Evolutionary conservation across 1,140 invertebrate species (phyloP), one percentile per base, ranked within the genome.

Genomic region (Aphelinus certus): DNA sequence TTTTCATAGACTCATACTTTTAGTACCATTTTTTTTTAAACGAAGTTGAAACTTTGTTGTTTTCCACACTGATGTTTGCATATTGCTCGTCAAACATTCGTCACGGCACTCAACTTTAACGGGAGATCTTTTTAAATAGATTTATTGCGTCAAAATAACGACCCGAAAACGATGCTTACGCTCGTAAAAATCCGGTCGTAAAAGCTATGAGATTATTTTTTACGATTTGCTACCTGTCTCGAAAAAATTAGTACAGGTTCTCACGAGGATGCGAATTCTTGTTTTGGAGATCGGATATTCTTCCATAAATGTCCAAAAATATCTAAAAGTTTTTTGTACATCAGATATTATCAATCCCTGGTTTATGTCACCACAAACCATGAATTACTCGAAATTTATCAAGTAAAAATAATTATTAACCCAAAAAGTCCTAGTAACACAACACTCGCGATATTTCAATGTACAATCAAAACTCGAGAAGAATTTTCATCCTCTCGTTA

Each of bases 241-340:
- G 67, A 56, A 71, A 60, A 71, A 75, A 75, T 61, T 61, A 70
- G 68, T 61, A 75, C 73, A 75, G 62, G 73, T 70, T 71, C 66
- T 53, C 60, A 43, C 9, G 57, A 58, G 57, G 64, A 62, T 62
- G 42, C 42, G 57, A 47, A 10, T 61, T 62, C 26, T 57, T 57
- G 48, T 64, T 67, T 58, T 55, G 7, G 45, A 42, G 49, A 53
- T 60, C 45, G 45, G 61, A 68, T 9, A 26, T 26, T 26, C 26
- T 26, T 26, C 26, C 26, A 26, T 26, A 26, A 26, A 26, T 26
- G 26, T 26, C 26, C 0, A 26, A 26, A 26, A 26, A 26, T 26
- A 26, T 26, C 26, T 26, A 26, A 26, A 26, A 26, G 26, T 26
- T 26, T 26, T 26, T 26, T 26, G 26, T 26, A 26, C 26, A 26